These are phyloP conservation scores for Macrosoma leucophasiata DNA, from an alignment of 2,888 invertebrate genomes.

Conservation along the genomic window DNA sequence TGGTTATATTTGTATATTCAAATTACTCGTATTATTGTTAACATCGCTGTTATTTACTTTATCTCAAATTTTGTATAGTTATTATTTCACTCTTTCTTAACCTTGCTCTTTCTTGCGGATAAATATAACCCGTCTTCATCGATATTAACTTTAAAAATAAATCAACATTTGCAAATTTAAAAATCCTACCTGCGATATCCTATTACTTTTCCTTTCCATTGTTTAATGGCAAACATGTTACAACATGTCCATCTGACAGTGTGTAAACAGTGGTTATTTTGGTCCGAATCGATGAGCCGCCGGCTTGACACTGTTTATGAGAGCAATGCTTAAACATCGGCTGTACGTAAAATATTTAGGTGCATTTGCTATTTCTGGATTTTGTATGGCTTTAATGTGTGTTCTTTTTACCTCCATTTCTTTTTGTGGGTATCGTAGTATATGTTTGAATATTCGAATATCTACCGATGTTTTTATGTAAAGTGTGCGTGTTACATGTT, in stretches of 20 bases:
- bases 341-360: constrained; percentile 10
- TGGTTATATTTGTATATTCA: too few relatives aligned
- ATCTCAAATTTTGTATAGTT: too few relatives aligned
- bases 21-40: too few relatives aligned
- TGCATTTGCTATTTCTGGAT: neutral
- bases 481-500: too few relatives aligned
- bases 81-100: too few relatives aligned
- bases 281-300: constrained; percentile 44
- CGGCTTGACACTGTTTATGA: constrained; percentile 40
- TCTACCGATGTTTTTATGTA: neutral
- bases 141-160: too few relatives aligned
- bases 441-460: neutral
- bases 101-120: too few relatives aligned
- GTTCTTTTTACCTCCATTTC: too few relatives aligned
- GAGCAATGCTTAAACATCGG: constrained; percentile 25
- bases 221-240: constrained; percentile 28
- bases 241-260: constrained; percentile 30
- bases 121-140: too few relatives aligned
- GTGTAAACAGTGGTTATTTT: constrained; percentile 54
- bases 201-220: constrained; percentile 17
- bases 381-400: neutral
- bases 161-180: too few relatives aligned
- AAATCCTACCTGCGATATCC: constrained; percentile 7
- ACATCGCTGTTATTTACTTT: too few relatives aligned
- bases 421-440: too few relatives aligned